A percentile compares a stretch with the other conserved stretches of the same genome.
phyloP scores from a whole-genome alignment of 2,888 invertebrate species.

The Leucoma salicis region DNA sequence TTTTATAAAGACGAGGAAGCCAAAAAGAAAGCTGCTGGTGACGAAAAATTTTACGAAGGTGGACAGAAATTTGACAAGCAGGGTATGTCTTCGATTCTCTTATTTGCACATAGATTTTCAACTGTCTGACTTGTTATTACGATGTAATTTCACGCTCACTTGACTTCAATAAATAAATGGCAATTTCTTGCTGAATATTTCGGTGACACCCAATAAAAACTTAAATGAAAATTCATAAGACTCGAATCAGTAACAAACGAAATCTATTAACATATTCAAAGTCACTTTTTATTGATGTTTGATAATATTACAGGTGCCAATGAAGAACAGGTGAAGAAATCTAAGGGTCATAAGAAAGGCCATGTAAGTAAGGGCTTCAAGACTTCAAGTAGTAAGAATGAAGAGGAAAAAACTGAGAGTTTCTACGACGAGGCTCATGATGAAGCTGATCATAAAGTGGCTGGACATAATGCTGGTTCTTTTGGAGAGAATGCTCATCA shows the following conservation, averaged over 20 bases:
- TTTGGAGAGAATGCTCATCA: conserved; percentile 82
- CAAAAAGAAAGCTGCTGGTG: conserved; percentile 82
- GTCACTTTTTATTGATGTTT: conserved; percentile 12
- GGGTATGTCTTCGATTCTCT: conserved; percentile 54
- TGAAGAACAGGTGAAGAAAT: conserved; percentile 79
- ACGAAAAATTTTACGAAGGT: conserved; percentile 83
- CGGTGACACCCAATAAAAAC: conserved; percentile 18
- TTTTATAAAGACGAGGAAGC: conserved; percentile 80
- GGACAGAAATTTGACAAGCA: conserved; percentile 81
- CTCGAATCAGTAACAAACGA: conserved; percentile 15
- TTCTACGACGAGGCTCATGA: conserved; percentile 86
- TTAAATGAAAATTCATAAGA: conserved; percentile 20
- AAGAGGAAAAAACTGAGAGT: conserved; percentile 84
- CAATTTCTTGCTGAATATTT: conserved; percentile 21
- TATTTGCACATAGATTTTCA: conserved; percentile 7
- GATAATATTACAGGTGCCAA: conserved; percentile 63
- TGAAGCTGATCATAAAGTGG: conserved; percentile 82
- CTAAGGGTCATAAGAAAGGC: conserved; percentile 84
- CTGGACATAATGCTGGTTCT: conserved; percentile 79
- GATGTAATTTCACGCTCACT: conserved; percentile 28
- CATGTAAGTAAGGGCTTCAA: conserved; percentile 86
- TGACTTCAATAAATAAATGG: conserved; percentile 28
- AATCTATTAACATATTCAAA: conserved; percentile 14
- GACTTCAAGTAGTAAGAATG: conserved; percentile 85
- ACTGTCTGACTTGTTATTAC: conserved; percentile 20